These are phyloP conservation scores for Dioctria rufipes DNA, from an alignment of 2,888 invertebrate genomes.

Conservation along the genomic window DNA sequence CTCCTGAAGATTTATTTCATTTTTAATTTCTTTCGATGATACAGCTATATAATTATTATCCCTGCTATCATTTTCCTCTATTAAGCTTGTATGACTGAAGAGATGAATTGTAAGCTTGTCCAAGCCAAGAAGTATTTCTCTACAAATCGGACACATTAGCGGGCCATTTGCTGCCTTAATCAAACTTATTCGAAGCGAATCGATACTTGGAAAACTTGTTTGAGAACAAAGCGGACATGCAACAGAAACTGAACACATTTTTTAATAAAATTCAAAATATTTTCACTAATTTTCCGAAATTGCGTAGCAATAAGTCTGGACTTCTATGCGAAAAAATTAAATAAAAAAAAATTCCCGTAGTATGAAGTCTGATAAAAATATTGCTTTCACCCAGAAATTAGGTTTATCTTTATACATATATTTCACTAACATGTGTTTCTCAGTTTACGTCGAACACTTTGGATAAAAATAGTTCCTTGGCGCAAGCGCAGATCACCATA, in stretches of 20 bases:
- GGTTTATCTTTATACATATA: not conserved
- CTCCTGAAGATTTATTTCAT: slow-evolving; percentile 31
- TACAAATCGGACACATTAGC: slow-evolving; percentile 84
- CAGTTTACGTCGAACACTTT: slow-evolving; percentile 22
- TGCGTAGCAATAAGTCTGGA: slow-evolving; percentile 6
- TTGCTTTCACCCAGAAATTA: slow-evolving; percentile 31
- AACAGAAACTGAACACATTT: slow-evolving; percentile 74
- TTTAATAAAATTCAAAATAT: not conserved
- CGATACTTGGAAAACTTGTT: slow-evolving; percentile 80
- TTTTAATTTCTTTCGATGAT: slow-evolving; percentile 27
- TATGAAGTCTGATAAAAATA: slow-evolving; percentile 11
- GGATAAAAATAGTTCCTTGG: slow-evolving; percentile 33
- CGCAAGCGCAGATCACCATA: slow-evolving; percentile 30
- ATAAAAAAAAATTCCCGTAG: slow-evolving; percentile 5
- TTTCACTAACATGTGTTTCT: slow-evolving; percentile 27
- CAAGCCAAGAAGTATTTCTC: slow-evolving; percentile 81
- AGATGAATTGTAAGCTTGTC: slow-evolving; percentile 89
- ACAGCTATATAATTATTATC: not conserved
- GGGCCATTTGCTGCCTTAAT: slow-evolving; percentile 84
- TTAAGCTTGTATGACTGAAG: slow-evolving; percentile 77
- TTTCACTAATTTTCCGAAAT: slow-evolving; percentile 7
- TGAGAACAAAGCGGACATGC: slow-evolving; percentile 85
- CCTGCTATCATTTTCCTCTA: slow-evolving; percentile 54
- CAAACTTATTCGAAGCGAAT: slow-evolving; percentile 79
- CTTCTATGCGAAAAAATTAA: slow-evolving; percentile 5